phyloP scores from a whole-genome alignment of 2,797 vertebrate species.

The Sebastes jordani region DNA sequence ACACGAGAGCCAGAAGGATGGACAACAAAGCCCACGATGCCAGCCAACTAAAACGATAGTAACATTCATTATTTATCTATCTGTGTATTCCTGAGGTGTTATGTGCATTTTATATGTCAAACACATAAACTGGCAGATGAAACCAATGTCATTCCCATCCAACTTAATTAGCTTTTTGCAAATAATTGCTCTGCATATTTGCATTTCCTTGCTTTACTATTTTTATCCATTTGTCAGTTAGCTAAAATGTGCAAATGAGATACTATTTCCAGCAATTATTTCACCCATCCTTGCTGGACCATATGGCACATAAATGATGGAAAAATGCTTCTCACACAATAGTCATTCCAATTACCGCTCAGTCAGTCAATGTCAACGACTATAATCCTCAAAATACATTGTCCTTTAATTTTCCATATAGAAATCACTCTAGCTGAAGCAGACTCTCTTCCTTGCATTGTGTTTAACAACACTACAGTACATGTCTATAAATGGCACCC shows the following conservation, averaged over 20 bases:
- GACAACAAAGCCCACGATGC: slow-evolving; percentile 42
- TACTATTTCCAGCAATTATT: slow-evolving; percentile 63
- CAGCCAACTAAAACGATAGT: slow-evolving; percentile 30
- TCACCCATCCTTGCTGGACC: slow-evolving; percentile 28
- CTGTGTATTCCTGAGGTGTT: slow-evolving; percentile 48
- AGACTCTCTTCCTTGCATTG: neutral
- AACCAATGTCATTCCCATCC: slow-evolving; percentile 42
- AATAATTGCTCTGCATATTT: slow-evolving; percentile 54
- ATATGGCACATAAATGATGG: slow-evolving; percentile 59
- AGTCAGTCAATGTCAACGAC: slow-evolving; percentile 44
- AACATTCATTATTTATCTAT: slow-evolving; percentile 53
- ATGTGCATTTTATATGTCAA: slow-evolving; percentile 48
- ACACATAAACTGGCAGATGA: slow-evolving; percentile 48
- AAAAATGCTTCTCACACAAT: slow-evolving; percentile 49
- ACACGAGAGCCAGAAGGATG: slow-evolving; percentile 44
- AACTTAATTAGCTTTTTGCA: slow-evolving; percentile 66
- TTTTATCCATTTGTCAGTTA: slow-evolving; percentile 60
- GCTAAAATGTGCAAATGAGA: slow-evolving; percentile 73
- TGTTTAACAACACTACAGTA: slow-evolving; percentile 11
- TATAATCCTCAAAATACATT: slow-evolving; percentile 39
- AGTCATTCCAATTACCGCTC: slow-evolving; percentile 50
- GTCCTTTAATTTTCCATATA: slow-evolving; percentile 29
- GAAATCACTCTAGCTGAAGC: neutral
- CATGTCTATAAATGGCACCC: slow-evolving; percentile 44
- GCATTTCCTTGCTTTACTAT: slow-evolving; percentile 50